A percentile compares a stretch with the other conserved stretches of the same genome.
phyloP scores from a whole-genome alignment of 2,888 invertebrate genomes.

The Tinea semifulvella region DNA sequence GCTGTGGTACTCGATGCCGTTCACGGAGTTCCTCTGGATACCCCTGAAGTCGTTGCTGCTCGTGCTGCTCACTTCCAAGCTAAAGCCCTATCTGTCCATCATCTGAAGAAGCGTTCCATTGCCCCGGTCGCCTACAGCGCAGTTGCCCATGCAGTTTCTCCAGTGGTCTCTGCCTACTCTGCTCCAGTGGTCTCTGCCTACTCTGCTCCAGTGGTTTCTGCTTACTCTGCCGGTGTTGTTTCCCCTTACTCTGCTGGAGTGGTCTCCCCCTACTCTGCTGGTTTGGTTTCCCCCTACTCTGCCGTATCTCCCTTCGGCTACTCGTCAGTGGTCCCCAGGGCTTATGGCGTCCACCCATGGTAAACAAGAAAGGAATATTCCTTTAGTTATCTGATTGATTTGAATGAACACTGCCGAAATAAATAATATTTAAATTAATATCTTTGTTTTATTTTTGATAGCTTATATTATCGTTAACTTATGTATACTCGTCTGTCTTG shows the following conservation, averaged over 20 bases:
- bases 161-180: slow-evolving; percentile 34
- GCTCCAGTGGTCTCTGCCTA: slow-evolving; percentile 31
- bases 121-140: slow-evolving; percentile 26
- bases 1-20: slow-evolving; percentile 52
- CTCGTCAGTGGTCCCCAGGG: slow-evolving; percentile 34
- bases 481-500: too few species aligned
- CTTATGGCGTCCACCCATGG: slow-evolving; percentile 44
- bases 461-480: too few species aligned
- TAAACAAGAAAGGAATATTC: slow-evolving; percentile 22
- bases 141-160: slow-evolving; percentile 29
- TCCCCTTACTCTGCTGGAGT: slow-evolving; percentile 41
- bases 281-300: slow-evolving; percentile 32
- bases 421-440: slow-evolving; percentile 21
- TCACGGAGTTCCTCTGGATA: slow-evolving; percentile 56
- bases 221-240: slow-evolving; percentile 29
- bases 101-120: slow-evolving; percentile 44
- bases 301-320: slow-evolving; percentile 31
- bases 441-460: not conserved
- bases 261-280: slow-evolving; percentile 25
- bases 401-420: slow-evolving; percentile 31
- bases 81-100: slow-evolving; percentile 45
- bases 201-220: slow-evolving; percentile 23
- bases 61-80: slow-evolving; percentile 54
- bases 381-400: slow-evolving; percentile 22
- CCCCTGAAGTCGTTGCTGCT: slow-evolving; percentile 58